Base-by-base conservation (phyloP, 2,797 vertebrate genomes). In the Erithacus rubecula region DNA sequence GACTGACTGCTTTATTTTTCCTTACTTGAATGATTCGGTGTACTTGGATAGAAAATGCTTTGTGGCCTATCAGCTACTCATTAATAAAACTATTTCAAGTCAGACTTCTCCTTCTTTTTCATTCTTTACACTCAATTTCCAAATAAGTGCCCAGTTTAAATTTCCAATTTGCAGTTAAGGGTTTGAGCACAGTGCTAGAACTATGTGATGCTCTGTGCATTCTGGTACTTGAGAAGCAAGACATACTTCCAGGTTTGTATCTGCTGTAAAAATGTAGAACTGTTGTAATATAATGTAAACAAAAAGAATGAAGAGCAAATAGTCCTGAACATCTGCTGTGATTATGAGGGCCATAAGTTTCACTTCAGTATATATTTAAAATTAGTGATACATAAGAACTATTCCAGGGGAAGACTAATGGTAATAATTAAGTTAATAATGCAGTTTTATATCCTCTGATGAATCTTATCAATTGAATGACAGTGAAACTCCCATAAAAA, bases 371-470 rank as follows among this genome's bases (percentile, higher is more conserved):
- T 59, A 36, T 53, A 44, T 81, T 56, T 85, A 12, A 71, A 71
- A 88, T 44, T 51, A 75, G 6, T 24, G 5, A 5, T 93, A 22
- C 4, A 44, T 52, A 52, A 86, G 44, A 44, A 14, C 14, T 83
- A 26, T 88, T 94, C 56, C 23, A 83, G 11, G 65, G 23, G 30
- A 91, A 49, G 39, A 41, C 12, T 88, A 46, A 70, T 86, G 71
- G 39, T 78, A 86, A 63, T 70, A 93, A 96, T 93, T 86, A 90
- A 87, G n/a, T 13, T 82, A 26, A 81, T 79, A 56, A 24, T 34
- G 30, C 43, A 62, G 14, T 72, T 94, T 92, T 95, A 86, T 94
- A 81, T 43, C 20, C 10, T 67, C 7, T 94, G 39, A 90, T 78
- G 37, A 95, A 81, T n/a, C 17, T 89, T 7, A 52, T 80, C 71